Evolutionary conservation across 1,140 invertebrate genomes (phyloP), one percentile per base, ranked within the genome.

Genomic region (Drosophila funebris): DNA sequence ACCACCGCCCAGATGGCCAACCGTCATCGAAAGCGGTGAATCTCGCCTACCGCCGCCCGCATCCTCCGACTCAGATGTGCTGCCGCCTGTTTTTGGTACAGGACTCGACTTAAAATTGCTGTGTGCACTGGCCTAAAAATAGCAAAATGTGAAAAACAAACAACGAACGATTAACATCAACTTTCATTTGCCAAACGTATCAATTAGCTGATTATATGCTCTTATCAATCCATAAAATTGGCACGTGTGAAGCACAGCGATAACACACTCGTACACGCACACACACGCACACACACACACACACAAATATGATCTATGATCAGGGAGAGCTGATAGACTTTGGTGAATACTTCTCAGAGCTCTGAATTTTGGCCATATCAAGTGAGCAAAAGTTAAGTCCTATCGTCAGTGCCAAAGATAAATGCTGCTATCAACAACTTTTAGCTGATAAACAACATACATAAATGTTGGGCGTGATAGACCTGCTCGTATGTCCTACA

Each of bases 101-200:
- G 93, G 93, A 92, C 93, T 94, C 83, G 93, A 94, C 92, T 94
- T 94, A 90, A 94, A 94, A 92, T 93, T 94, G 93, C 93, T 92
- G 90, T 93, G 93, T 81, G 93, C 92, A 63, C 92, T 93, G 91
- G 93, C 92, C 94, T 94, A 79, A 18, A 93, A 93, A 73, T 22
- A 18, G 4, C 1, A 22, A 0, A 44, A 24, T 6, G 29, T 13
- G 11, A 36, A n/a, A 36, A 36, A n/a, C 0, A 36, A 36, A 36
- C 11, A 20, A 11, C 3, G 18, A 22, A 44, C 3, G 24, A 22
- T 8, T 22, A 22, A 20, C 14, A 20, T 33, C 33, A 24, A 44
- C 13, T 56, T 8, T 4, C 2, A 3, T 18, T 43, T 16, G 8
- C 1, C 7, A 60, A 53, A n/a, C 31, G 4, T 37, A 41, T 18